A percentile compares a stretch with the other conserved stretches of the same genome.
Evolutionary conservation across 2,113 vertebrate genomes (phyloP).

Genomic region (Lanius collurio): DNA sequence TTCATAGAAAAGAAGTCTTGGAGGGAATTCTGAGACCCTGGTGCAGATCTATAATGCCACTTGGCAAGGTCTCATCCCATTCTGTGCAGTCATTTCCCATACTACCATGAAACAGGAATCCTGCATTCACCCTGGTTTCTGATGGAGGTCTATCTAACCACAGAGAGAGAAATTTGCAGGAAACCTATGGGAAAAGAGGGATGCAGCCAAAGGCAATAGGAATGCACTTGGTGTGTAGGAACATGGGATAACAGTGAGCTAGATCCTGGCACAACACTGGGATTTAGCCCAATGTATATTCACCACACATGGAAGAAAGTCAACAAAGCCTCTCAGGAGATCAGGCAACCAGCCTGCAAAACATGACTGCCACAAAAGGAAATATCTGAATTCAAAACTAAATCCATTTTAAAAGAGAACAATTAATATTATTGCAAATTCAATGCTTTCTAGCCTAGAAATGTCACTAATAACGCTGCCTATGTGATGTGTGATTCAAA

Average conservation of each 20-base stretch:
- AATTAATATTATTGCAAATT: background rate
- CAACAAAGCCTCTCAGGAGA: background rate
- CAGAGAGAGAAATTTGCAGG: background rate
- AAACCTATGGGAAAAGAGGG: background rate
- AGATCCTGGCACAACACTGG: background rate
- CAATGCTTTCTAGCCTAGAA: background rate
- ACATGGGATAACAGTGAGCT: background rate
- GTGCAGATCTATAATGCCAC: background rate
- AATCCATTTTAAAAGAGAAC: background rate
- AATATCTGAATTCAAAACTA: background rate
- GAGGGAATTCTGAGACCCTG: background rate
- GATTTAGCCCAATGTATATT: background rate
- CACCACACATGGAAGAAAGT: background rate
- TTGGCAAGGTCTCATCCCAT: background rate
- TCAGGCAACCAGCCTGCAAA: background rate
- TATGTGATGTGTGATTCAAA: background rate
- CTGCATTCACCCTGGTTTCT: background rate
- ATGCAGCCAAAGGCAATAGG: background rate
- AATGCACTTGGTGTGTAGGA: background rate
- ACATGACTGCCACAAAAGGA: background rate
- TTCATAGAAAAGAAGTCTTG: background rate
- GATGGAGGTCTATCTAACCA: background rate
- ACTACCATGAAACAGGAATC: background rate
- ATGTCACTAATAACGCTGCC: background rate
- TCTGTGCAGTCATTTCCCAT: rapidly evolving